phyloP scores from a whole-genome alignment of 2,113 vertebrate species.

The Tupaia tana region DNA sequence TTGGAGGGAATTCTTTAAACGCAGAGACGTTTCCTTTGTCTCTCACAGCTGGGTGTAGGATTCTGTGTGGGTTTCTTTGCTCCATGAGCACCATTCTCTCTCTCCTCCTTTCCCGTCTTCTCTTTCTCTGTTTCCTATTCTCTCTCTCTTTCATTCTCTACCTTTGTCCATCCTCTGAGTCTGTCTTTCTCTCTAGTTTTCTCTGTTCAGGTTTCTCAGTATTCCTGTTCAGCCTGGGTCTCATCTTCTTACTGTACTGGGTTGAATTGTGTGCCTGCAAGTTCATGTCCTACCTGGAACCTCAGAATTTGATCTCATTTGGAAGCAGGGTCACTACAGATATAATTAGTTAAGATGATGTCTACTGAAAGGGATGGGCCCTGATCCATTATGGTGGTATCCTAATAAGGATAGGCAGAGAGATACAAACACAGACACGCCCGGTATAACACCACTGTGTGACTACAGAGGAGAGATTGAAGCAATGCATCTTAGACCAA shows the following conservation, averaged over 20 bases:
- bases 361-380: too few species aligned
- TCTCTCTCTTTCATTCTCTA: not conserved
- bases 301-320: not conserved
- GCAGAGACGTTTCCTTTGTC: not conserved
- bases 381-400: not conserved
- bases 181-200: not conserved
- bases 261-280: accelerated
- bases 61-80: not conserved
- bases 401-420: not conserved
- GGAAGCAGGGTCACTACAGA: not conserved
- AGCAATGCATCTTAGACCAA: too few species aligned
- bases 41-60: not conserved
- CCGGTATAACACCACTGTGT: accelerated
- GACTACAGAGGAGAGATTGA: not conserved
- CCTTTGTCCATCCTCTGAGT: not conserved
- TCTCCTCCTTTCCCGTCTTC: not conserved
- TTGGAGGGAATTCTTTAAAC: not conserved
- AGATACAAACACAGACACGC: not conserved
- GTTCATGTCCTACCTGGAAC: not conserved
- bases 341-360: not conserved
- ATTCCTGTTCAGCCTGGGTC: not conserved
- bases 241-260: not conserved
- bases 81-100: not conserved
- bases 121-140: not conserved
- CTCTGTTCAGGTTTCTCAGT: not conserved